These are phyloP conservation scores for Vollenhovia emeryi DNA, from an alignment of 1,140 invertebrate species.

Conservation along the genomic window DNA sequence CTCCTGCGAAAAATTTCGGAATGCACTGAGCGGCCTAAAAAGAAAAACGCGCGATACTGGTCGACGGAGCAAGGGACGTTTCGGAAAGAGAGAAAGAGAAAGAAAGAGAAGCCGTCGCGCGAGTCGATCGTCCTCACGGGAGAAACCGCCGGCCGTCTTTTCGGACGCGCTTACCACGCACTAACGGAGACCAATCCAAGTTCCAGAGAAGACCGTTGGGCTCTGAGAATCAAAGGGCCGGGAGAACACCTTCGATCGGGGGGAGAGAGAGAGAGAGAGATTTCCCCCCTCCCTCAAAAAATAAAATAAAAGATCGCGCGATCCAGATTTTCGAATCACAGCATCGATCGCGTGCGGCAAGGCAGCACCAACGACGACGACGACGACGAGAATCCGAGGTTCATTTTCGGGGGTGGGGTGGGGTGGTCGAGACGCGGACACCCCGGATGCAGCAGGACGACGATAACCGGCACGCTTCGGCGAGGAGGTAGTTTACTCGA, in stretches of 20 bases:
- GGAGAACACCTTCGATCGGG: background rate
- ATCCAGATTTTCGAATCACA: conserved; percentile 14
- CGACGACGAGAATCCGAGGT: too few relatives aligned
- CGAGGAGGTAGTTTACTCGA: background rate
- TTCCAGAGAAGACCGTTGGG: background rate
- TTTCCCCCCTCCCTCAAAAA: background rate
- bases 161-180: conserved; percentile 37
- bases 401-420: conserved; percentile 1
- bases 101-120: conserved; percentile 20
- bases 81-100: conserved; percentile 9
- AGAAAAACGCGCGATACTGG: conserved; percentile 8
- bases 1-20: background rate
- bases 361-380: background rate
- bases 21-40: background rate
- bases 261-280: too few relatives aligned
- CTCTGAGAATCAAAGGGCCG: conserved; percentile 5
- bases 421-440: background rate
- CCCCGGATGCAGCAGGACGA: background rate
- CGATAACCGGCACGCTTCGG: background rate
- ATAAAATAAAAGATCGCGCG: too few relatives aligned
- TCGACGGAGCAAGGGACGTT: background rate
- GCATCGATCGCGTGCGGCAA: background rate
- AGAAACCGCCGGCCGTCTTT: conserved; percentile 53
- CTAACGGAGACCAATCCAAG: background rate
- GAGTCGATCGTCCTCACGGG: conserved; percentile 62